Evolutionary conservation across 2,797 vertebrate species (phyloP).

Genomic region (Morelia viridis): DNA sequence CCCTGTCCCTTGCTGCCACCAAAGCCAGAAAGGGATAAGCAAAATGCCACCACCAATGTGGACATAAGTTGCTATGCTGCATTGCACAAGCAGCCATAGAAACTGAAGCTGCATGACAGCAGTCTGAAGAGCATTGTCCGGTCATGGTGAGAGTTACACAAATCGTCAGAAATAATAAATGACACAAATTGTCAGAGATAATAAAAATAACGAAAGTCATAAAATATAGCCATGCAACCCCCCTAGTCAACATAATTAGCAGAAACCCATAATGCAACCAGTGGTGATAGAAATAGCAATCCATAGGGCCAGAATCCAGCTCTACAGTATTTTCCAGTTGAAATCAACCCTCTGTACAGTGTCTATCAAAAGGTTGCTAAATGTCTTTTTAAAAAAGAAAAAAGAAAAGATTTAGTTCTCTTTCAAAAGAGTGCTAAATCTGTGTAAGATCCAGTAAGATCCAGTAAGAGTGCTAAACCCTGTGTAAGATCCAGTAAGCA

Average conservation of each 20-base stretch:
- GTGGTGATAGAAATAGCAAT: background rate
- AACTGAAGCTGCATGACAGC: background rate
- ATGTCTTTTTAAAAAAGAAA: background rate
- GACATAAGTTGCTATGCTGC: background rate
- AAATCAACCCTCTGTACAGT: background rate
- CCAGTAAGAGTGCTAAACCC: background rate
- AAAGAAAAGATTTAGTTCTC: background rate
- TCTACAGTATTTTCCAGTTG: background rate
- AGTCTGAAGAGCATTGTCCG: background rate
- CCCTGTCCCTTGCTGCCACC: background rate
- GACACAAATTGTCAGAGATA: background rate
- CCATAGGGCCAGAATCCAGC: background rate
- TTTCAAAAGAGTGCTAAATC: background rate
- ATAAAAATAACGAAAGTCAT: background rate
- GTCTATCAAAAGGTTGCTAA: background rate
- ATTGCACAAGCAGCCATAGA: background rate
- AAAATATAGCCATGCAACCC: background rate
- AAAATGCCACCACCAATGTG: background rate
- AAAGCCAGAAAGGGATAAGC: background rate
- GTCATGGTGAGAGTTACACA: background rate
- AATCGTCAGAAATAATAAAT: background rate
- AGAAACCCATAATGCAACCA: background rate
- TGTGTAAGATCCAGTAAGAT: background rate
- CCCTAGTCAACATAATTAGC: background rate
- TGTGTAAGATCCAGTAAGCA: background rate